A percentile compares a stretch with the other conserved stretches of the same genome.
These are phyloP conservation scores for Heliconius nattereri DNA, from an alignment of 1,140 invertebrate species.

Conservation along the genomic window DNA sequence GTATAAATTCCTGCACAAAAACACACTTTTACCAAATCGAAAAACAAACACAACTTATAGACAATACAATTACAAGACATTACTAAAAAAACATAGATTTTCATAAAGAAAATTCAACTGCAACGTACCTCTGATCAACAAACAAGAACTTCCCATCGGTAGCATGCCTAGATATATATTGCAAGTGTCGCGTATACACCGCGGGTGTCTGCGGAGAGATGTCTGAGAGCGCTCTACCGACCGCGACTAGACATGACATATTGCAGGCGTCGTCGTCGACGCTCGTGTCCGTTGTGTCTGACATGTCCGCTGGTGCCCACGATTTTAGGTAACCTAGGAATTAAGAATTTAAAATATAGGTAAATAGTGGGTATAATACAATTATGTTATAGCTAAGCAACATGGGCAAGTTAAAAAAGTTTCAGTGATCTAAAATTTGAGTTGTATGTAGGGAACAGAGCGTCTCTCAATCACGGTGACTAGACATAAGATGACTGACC, in stretches of 20 bases:
- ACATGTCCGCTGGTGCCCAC: constrained; percentile 91
- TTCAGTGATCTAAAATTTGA: no score
- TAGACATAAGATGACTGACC: constrained; percentile 42
- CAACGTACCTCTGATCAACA: constrained; percentile 90
- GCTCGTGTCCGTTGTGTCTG: constrained; percentile 68
- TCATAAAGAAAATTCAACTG: no score
- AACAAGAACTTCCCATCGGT: constrained; percentile 98
- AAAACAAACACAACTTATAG: background rate
- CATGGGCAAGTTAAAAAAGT: no score
- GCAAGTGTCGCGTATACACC: constrained; percentile 81
- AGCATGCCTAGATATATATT: constrained; percentile 93
- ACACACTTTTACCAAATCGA: no score
- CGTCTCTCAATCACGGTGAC: no score
- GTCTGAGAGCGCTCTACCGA: constrained; percentile 87
- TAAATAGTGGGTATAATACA: background rate
- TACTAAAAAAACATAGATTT: no score
- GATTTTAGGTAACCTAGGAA: constrained; percentile 92
- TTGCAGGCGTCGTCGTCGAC: constrained; percentile 88
- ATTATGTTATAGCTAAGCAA: no score
- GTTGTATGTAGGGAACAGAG: no score
- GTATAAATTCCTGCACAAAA: no score
- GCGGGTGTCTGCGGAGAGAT: constrained; percentile 44
- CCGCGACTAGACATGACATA: constrained; percentile 92
- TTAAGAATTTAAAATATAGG: background rate
- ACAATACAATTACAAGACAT: background rate